Evolutionary conservation across 2,797 vertebrate species (phyloP).

Genomic region (Rachycentron canadum): DNA sequence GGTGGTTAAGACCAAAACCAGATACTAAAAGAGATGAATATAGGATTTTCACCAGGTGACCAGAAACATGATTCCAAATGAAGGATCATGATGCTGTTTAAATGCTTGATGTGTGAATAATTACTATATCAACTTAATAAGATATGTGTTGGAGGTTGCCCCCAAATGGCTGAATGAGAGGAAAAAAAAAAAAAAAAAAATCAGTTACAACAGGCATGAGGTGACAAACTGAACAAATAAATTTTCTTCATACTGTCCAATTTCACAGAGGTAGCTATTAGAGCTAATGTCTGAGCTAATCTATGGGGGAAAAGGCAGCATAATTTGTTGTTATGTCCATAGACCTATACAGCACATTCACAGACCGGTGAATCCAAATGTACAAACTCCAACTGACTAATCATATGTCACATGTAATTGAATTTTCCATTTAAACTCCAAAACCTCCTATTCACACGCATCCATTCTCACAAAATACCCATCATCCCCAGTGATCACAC

Average conservation of each 20-base stretch:
- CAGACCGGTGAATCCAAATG: neutral
- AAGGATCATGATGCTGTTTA: neutral
- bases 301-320: neutral
- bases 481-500: conserved; percentile 23
- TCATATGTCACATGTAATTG: neutral
- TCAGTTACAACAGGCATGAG: neutral
- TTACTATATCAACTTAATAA: neutral
- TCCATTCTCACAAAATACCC: neutral
- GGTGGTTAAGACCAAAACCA: neutral
- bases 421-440: neutral
- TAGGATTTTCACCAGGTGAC: neutral
- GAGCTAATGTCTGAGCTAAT: too few relatives aligned
- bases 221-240: neutral
- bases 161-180: neutral
- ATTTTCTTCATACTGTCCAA: too few relatives aligned
- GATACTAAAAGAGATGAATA: neutral
- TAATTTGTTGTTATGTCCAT: neutral
- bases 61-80: neutral
- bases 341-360: neutral
- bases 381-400: neutral
- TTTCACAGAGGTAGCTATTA: too few relatives aligned
- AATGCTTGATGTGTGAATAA: neutral
- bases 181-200: too few relatives aligned
- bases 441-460: conserved; percentile 3
- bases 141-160: neutral